Evolutionary conservation across 2,797 vertebrate genomes (phyloP), one percentile per base, ranked within the genome.

Genomic region (Yasuhikotakia modesta): DNA sequence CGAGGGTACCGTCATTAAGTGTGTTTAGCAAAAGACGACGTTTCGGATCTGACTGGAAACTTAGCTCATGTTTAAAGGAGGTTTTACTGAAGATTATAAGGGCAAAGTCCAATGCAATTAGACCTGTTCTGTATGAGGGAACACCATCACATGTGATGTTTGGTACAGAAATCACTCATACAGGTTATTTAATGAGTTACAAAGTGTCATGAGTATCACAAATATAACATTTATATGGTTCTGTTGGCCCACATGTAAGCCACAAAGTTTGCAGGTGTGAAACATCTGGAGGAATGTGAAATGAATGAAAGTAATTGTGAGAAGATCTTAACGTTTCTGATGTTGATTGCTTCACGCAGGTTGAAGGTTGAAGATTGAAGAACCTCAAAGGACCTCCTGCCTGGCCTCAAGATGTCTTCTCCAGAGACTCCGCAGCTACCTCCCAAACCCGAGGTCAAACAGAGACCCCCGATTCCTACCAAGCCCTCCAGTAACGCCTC

Each of bases 391-490:
- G 74, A 61, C 17, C 24, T 57, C 46, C 52, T 48, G 81, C 81
- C 87, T 89, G 86, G 77, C 84, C 86, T 83, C 0, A 76, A 65
- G 69, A 94, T 94, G 93, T 94, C 93, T 17, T 67, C 84, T 69
- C 87, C 83, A 67, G 88, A 91, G 30, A 64, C 80, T 2, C 30
- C 77, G 19, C 50, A 83, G 8, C 19, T 10, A 10, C 14, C 83
- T 35, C 43, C 76, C 16, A 89, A 87, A 79, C 60, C 84, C 0
- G 88, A 90, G 21, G 17, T 76, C 77, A 93, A 87, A 78, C 76
- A 78, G 0, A 88, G 78, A 76, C 91, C 90, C 0, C 83, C 79
- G 2, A 73, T 93, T 73, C 85, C 86, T 0, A 85, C 80, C 0
- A 93, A 92, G 70, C 87, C 88, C 0, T 11, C 70, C 0, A 8